Percentiles rank a stretch among this genome's conserved stretches.
phyloP scores from a whole-genome alignment of 2,888 invertebrate species.

The Drosophila pseudotalamancana region DNA sequence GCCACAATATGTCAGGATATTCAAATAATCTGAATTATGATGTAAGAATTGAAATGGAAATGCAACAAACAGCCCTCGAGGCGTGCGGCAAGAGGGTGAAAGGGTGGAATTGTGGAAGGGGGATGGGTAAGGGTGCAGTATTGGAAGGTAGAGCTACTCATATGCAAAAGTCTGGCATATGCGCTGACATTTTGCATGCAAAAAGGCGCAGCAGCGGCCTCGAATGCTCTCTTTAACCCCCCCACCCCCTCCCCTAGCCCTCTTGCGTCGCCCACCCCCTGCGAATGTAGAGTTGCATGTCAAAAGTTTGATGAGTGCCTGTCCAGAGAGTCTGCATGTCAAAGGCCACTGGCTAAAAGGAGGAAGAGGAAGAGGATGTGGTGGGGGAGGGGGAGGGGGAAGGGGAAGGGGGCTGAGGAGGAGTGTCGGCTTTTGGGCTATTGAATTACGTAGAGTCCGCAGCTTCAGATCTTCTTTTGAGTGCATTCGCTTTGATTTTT shows the following conservation, averaged over 20 bases:
- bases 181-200: constrained; percentile 80
- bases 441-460: constrained; percentile 76
- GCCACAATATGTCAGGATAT: constrained; percentile 46
- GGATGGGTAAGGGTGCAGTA: neutral
- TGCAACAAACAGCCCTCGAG: constrained; percentile 52
- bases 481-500: constrained; percentile 75
- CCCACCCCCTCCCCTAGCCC: neutral
- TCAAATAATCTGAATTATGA: constrained; percentile 33
- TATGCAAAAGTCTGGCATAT: constrained; percentile 79
- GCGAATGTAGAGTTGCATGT: constrained; percentile 62
- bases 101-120: neutral
- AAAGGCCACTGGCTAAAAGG: constrained; percentile 64
- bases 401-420: neutral
- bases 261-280: neutral
- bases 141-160: no score
- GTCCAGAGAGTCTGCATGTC: constrained; percentile 66
- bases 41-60: constrained; percentile 4
- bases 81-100: neutral
- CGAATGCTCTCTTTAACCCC: constrained; percentile 40
- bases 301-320: constrained; percentile 79
- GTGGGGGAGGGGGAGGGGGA: neutral
- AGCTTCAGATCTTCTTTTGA: constrained; percentile 72
- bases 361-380: constrained; percentile 4
- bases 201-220: constrained; percentile 70
- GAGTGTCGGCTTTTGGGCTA: constrained; percentile 61